phyloP scores from a whole-genome alignment of 2,113 vertebrate genomes.

The Epinephelus moara region DNA sequence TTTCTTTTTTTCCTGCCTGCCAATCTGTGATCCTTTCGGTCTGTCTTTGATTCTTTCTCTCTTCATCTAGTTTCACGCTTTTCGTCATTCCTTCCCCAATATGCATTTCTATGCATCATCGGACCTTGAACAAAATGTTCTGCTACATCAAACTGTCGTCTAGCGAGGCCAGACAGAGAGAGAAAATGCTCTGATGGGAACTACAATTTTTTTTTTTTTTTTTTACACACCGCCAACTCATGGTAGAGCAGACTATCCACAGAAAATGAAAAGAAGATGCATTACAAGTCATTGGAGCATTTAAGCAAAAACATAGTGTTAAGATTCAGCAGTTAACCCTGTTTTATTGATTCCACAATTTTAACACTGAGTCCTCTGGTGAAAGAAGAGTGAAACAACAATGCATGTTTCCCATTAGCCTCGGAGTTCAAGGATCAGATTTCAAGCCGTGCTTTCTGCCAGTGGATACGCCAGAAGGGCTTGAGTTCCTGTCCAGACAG shows the following conservation, averaged over 20 bases:
- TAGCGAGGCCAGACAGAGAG: background rate
- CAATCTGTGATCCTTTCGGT: constrained; percentile 4
- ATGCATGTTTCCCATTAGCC: constrained; percentile 68
- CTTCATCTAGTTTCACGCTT: background rate
- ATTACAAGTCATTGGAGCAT: background rate
- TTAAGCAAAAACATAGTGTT: background rate
- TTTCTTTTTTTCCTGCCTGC: background rate
- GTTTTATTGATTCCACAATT: background rate
- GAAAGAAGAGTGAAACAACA: constrained; percentile 39
- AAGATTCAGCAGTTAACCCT: background rate
- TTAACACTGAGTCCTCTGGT: constrained; percentile 5
- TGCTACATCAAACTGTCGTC: background rate
- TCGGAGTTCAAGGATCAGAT: constrained; percentile 38
- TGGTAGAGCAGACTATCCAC: background rate
- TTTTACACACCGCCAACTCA: background rate
- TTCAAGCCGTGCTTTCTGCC: constrained; percentile 37
- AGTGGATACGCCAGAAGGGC: constrained; percentile 54
- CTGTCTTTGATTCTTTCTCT: constrained; percentile 21
- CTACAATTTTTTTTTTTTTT: background rate
- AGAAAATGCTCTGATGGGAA: background rate
- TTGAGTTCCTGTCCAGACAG: constrained; percentile 69
- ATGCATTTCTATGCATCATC: constrained; percentile 24
- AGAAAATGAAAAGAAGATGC: background rate
- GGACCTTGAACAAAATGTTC: constrained; percentile 46
- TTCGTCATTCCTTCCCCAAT: background rate